A percentile compares a stretch with the other conserved stretches of the same genome.
phyloP scores from a whole-genome alignment of 2,797 vertebrate species.

The Microchirus variegatus region DNA sequence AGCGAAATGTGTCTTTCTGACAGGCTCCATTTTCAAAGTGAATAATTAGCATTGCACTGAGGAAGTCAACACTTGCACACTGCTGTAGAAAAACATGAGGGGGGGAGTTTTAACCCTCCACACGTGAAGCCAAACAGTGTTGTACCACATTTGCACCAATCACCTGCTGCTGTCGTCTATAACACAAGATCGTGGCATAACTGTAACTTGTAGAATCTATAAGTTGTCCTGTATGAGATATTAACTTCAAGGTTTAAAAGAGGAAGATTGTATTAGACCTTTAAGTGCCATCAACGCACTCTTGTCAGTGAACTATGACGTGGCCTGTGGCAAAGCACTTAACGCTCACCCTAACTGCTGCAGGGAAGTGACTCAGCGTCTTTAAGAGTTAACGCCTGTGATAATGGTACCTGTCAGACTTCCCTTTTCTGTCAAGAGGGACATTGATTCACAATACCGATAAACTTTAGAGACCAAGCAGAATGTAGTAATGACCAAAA shows the following conservation, averaged over 20 bases:
- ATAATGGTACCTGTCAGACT: constrained; percentile 7
- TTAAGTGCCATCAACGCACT: constrained; percentile 6
- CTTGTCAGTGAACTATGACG: neutral
- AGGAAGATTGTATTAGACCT: neutral
- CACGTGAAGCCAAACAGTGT: neutral
- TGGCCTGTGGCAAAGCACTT: neutral
- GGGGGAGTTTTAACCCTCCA: too few relatives aligned
- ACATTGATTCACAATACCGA: neutral
- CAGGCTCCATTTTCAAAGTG: constrained; percentile 30
- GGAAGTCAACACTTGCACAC: neutral
- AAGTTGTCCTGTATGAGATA: too few relatives aligned
- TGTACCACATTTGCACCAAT: neutral
- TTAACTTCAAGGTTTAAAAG: too few relatives aligned
- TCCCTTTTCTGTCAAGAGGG: neutral
- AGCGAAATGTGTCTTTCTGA: constrained; percentile 13
- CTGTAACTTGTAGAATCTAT: neutral
- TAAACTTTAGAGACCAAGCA: neutral
- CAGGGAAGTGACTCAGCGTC: neutral
- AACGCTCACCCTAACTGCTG: constrained; percentile 13
- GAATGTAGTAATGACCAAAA: neutral
- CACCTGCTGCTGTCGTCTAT: neutral
- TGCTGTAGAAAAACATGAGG: neutral
- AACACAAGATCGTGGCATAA: neutral
- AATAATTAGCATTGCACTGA: constrained; percentile 17
- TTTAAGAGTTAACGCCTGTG: neutral